Evolutionary conservation across 1,140 invertebrate species (phyloP), one percentile per base, ranked within the genome.

Genomic region (Asobara japonica): DNA sequence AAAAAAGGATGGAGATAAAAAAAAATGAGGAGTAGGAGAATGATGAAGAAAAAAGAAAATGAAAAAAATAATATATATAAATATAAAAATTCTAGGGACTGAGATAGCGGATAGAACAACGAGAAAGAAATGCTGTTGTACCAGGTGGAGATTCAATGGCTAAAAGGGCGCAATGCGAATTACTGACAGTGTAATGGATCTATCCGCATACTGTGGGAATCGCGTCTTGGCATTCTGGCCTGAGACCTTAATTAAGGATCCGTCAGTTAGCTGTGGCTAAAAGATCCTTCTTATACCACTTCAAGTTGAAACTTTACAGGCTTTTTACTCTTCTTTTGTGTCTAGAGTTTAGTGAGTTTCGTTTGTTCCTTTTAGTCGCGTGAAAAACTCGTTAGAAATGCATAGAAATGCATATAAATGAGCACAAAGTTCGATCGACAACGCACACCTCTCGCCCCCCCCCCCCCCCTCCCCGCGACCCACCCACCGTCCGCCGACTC

Each of bases 191-290:
- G 77, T 77, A 79, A 80, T 82, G 76, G 79, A 82, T 82, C 78
- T 82, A 82, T 80, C 79, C 77, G 74, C 72, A 64, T 62, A 62
- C 71, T 64, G 72, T 73, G 3, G 78, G 74, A 68, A 80, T 79
- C 78, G 76, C 77, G 16, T 38, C 60, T 70, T 75, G 72, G 76
- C 73, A 78, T 79, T 78, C 74, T 76, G 78, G 78, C 79, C 78
- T 78, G 74, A 78, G 76, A 79, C 77, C 77, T 81, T 83, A 83
- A 83, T 83, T 83, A 83, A 83, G 76, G 75, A 81, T 79, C 79
- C 77, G 82, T 81, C 82, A 81, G 77, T 64, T 69, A 25, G 69
- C 60, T 61, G 77, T 64, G 74, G 51, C 51, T 56, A 56, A 25
- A 22, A 7, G 22, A 56, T 36, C 16, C 38, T 48, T 65, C 27